These are phyloP conservation scores for Rousettus leschenaultii DNA, from an alignment of 2,113 vertebrate genomes.

Conservation along the genomic window DNA sequence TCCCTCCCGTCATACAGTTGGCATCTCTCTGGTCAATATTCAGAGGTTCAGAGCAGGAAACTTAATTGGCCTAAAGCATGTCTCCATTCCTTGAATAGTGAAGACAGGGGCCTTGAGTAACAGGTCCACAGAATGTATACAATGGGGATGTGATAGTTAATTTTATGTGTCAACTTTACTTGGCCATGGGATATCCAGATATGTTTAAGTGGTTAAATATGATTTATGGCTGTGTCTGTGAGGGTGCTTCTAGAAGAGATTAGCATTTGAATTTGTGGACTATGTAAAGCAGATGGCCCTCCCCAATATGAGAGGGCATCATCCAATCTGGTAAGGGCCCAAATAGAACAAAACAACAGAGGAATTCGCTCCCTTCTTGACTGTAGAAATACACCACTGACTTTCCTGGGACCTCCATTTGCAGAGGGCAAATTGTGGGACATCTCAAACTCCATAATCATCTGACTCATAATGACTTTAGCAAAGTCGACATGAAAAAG, in stretches of 20 bases:
- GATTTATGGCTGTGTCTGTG: neutral
- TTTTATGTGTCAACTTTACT: neutral
- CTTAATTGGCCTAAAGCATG: neutral
- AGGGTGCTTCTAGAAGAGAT: neutral
- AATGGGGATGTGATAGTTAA: neutral
- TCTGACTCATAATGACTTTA: neutral
- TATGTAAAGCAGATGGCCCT: neutral
- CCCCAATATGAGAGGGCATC: neutral
- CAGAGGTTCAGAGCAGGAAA: conserved; percentile 1
- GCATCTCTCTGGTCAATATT: neutral
- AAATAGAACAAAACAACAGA: neutral
- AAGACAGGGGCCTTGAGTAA: neutral
- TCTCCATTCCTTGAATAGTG: neutral
- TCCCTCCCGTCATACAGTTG: neutral
- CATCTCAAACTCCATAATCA: neutral
- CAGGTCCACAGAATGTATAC: neutral
- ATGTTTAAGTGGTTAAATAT: neutral
- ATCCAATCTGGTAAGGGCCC: neutral
- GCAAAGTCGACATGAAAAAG: neutral
- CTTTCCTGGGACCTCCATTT: neutral
- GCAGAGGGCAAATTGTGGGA: neutral
- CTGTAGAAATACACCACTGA: neutral
- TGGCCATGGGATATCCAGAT: neutral
- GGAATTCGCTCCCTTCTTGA: neutral
- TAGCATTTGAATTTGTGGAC: neutral